Evolutionary conservation across 2,888 invertebrate species (phyloP).

Genomic region (Drosophila bunnanda): DNA sequence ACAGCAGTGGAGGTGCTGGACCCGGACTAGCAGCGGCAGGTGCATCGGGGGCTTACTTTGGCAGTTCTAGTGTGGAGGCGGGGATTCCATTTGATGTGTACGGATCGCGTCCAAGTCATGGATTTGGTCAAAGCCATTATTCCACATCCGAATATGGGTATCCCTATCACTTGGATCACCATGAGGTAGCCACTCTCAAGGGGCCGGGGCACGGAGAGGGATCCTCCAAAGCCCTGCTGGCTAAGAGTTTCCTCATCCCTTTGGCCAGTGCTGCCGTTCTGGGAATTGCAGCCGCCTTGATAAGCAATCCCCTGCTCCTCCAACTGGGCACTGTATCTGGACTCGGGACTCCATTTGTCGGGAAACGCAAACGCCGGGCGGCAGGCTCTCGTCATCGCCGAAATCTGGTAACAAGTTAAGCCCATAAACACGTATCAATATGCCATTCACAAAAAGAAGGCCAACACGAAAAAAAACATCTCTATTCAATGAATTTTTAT

Average conservation of each 20-base stretch:
- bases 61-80: conserved; percentile 65
- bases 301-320: conserved; percentile 91
- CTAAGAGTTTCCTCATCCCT: conserved; percentile 88
- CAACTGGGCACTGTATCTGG: conserved; percentile 91
- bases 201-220: conserved; percentile 70
- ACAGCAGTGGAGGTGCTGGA: conserved; percentile 66
- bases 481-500: conserved; percentile 16
- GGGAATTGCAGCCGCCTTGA: conserved; percentile 92
- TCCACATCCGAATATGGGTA: conserved; percentile 70
- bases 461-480: background rate
- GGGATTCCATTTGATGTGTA: conserved; percentile 82
- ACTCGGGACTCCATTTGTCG: conserved; percentile 75
- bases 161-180: conserved; percentile 57
- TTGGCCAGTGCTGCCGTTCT: conserved; percentile 92
- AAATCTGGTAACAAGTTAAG: conserved; percentile 1
- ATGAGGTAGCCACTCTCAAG: conserved; percentile 75
- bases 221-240: conserved; percentile 80
- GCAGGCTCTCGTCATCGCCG: background rate
- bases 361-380: conserved; percentile 78
- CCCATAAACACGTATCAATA: conserved; percentile 23
- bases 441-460: conserved; percentile 31
- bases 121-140: conserved; percentile 60
- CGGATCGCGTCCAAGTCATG: conserved; percentile 63
- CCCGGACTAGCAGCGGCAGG: conserved; percentile 20
- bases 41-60: conserved; percentile 58